Evolutionary conservation across 1,140 invertebrate genomes (phyloP).

Genomic region (Neelides sp.): DNA sequence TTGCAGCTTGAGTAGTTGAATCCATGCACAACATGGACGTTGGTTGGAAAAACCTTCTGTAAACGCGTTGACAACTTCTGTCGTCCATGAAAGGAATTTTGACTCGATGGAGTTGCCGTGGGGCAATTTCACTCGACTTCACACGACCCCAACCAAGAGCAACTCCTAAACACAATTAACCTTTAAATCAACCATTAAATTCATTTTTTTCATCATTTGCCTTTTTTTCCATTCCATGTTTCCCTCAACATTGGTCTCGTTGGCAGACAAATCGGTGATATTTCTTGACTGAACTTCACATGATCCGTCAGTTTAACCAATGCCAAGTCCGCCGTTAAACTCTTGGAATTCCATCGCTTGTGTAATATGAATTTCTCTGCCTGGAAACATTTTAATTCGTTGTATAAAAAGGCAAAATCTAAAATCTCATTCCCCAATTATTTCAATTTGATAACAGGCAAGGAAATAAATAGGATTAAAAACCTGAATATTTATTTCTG

Average conservation of each 20-base stretch:
- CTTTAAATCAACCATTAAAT: neutral
- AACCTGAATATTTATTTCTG: slow-evolving; percentile 24
- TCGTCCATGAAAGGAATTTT: slow-evolving; percentile 22
- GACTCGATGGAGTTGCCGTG: slow-evolving; percentile 21
- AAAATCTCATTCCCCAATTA: too few species aligned
- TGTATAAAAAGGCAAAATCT: neutral
- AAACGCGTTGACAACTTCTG: slow-evolving; percentile 10
- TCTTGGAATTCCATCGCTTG: slow-evolving; percentile 22
- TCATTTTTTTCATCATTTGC: neutral
- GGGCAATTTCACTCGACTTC: slow-evolving; percentile 17
- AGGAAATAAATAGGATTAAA: too few species aligned
- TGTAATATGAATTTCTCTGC: slow-evolving; percentile 29
- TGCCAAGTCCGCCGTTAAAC: slow-evolving; percentile 22
- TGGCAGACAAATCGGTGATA: slow-evolving; percentile 28
- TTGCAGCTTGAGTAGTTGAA: slow-evolving; percentile 16
- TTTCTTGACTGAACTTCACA: slow-evolving; percentile 21
- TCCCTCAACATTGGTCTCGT: slow-evolving; percentile 14
- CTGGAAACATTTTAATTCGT: slow-evolving; percentile 4
- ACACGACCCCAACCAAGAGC: slow-evolving; percentile 20
- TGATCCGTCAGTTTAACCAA: slow-evolving; percentile 24
- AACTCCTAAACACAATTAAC: neutral
- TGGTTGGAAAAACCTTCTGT: slow-evolving; percentile 18
- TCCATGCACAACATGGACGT: slow-evolving; percentile 28
- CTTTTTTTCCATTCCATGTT: slow-evolving; percentile 16
- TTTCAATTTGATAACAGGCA: too few species aligned